phyloP scores from a whole-genome alignment of 2,888 invertebrate species.

The Lycaena phlaeas region DNA sequence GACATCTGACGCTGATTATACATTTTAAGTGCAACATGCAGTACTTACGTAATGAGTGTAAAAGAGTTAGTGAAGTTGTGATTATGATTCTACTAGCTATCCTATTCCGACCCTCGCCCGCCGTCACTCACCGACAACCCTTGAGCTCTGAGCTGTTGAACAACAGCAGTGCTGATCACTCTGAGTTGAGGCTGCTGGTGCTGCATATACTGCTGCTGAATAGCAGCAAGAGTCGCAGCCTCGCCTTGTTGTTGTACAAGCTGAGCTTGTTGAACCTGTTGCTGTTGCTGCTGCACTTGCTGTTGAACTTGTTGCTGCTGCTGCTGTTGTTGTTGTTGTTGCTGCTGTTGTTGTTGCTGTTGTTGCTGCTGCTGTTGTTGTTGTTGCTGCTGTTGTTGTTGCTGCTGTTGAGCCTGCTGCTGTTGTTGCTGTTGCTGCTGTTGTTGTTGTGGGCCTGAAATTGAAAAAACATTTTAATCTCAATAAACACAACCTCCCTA shows the following conservation, averaged over 20 bases:
- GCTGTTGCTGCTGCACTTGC: conserved; percentile 54
- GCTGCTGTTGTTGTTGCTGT: conserved; percentile 33
- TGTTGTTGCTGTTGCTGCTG: conserved; percentile 29
- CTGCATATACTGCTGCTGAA: conserved; percentile 62
- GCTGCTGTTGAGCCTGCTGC: conserved; percentile 28
- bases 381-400: conserved; percentile 28
- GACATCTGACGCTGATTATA: no score
- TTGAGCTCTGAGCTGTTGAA: conserved; percentile 73
- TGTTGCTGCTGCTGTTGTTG: conserved; percentile 32
- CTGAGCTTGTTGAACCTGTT: conserved; percentile 53
- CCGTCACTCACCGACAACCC: conserved; percentile 54
- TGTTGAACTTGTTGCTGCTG: conserved; percentile 32
- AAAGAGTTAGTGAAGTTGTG: conserved; percentile 3
- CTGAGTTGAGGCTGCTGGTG: conserved; percentile 71
- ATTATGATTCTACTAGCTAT: not conserved
- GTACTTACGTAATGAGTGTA: conserved; percentile 14
- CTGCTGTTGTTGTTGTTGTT: conserved; percentile 34
- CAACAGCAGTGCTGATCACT: conserved; percentile 72
- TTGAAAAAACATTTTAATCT: conserved; percentile 3
- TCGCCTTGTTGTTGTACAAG: conserved; percentile 43
- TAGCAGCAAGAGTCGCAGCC: conserved; percentile 58
- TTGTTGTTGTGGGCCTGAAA: conserved; percentile 31
- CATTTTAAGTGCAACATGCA: conserved; percentile 13
- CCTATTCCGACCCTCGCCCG: conserved; percentile 5
- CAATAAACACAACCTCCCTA: no score